Conservation (phyloP, 2,888 invertebrate species). For the Noctua pronuba region DNA sequence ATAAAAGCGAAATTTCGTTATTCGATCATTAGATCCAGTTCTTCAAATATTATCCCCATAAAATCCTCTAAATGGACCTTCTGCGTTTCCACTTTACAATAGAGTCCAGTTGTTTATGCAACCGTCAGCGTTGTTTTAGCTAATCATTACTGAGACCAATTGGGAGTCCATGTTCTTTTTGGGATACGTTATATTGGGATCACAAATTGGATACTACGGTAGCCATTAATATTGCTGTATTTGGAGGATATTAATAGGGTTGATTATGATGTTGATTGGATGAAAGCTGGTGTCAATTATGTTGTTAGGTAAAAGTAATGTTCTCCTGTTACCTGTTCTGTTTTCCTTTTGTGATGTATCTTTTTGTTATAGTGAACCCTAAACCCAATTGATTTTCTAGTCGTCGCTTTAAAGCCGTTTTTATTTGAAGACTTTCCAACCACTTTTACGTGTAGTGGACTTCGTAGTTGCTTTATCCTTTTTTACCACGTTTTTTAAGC, state of each 20-base stretch:
- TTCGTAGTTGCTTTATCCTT: not conserved
- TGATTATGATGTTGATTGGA: conserved; percentile 21
- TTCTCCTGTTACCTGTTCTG: not conserved
- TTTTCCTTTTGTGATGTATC: not conserved
- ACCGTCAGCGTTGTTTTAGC: conserved; percentile 47
- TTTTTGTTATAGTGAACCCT: not conserved
- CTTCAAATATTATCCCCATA: not conserved
- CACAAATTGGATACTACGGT: conserved; percentile 32
- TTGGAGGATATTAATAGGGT: not conserved
- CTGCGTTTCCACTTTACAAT: not conserved
- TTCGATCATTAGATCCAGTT: too few relatives aligned
- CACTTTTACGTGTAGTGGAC: not conserved
- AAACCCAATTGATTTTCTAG: not conserved
- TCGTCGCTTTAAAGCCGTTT: not conserved
- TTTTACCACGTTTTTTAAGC: too few relatives aligned
- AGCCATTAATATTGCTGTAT: conserved; percentile 1
- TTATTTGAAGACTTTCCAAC: not conserved
- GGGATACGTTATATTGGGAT: not conserved
- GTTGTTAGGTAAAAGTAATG: conserved; percentile 1
- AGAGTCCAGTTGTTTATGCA: conserved; percentile 43
- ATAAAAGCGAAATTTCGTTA: too few relatives aligned
- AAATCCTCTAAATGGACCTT: not conserved
- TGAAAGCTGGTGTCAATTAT: conserved; percentile 9
- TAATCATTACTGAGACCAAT: conserved; percentile 52
- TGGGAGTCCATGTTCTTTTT: conserved; percentile 33